Evolutionary conservation across 2,113 vertebrate species (phyloP).

Genomic region (Ovis aries): DNA sequence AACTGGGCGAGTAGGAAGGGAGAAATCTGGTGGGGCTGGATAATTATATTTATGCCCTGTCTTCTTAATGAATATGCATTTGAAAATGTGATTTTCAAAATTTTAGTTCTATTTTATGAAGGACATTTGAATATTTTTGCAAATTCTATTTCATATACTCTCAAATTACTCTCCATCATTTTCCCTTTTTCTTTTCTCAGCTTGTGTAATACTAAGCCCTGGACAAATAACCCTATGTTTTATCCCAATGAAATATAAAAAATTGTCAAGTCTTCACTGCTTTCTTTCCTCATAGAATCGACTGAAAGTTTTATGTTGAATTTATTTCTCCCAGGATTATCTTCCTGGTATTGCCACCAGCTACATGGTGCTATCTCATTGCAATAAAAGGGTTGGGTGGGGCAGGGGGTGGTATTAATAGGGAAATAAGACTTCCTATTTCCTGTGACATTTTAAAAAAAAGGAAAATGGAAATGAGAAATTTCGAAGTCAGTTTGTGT

Average conservation of each 20-base stretch:
- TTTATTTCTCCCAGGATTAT: neutral
- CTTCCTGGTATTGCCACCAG: neutral
- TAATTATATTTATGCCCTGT: neutral
- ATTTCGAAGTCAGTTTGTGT: neutral
- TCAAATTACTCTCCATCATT: neutral
- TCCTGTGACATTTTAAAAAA: neutral
- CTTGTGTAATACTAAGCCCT: neutral
- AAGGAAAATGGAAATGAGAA: neutral
- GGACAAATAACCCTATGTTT: neutral
- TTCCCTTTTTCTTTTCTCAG: neutral
- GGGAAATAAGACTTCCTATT: neutral
- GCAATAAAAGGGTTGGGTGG: neutral
- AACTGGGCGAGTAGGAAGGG: neutral
- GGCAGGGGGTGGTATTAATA: neutral
- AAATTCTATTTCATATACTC: neutral
- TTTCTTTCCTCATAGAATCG: neutral
- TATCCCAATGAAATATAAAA: neutral
- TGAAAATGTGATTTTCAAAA: neutral
- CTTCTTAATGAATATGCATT: neutral
- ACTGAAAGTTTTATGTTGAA: neutral
- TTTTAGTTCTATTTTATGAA: neutral
- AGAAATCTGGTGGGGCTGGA: neutral
- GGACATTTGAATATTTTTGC: neutral
- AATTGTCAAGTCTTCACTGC: neutral
- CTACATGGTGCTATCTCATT: neutral